A percentile compares a stretch with the other conserved stretches of the same genome.
These are phyloP conservation scores for Pavo muticus DNA, from an alignment of 2,113 vertebrate genomes.

Conservation along the genomic window DNA sequence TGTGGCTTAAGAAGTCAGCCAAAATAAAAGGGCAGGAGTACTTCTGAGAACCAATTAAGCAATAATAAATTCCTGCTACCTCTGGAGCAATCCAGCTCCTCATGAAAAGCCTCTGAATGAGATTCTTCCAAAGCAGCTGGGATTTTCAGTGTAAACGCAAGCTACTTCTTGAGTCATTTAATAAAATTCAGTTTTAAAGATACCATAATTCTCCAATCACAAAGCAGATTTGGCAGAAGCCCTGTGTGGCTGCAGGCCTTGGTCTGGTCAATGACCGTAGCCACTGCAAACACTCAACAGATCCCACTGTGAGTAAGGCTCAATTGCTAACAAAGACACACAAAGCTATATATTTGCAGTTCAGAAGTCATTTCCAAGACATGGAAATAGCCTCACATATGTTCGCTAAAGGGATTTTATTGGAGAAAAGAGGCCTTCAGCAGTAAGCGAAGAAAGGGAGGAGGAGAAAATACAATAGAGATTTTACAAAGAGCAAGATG, in stretches of 20 bases:
- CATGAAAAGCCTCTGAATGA: not conserved
- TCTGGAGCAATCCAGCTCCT: not conserved
- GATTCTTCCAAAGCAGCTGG: not conserved
- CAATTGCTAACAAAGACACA: not conserved
- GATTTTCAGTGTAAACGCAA: not conserved
- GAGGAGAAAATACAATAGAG: not conserved
- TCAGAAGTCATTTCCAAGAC: not conserved
- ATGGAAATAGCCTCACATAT: fast-evolving
- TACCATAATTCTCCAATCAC: not conserved
- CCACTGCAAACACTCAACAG: not conserved
- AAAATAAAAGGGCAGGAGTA: not conserved
- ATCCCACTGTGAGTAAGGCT: not conserved
- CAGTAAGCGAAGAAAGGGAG: not conserved
- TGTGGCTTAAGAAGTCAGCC: not conserved
- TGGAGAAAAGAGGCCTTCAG: not conserved
- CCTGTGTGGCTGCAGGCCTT: fast-evolving
- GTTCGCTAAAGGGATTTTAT: fast-evolving
- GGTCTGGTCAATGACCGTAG: too few species aligned
- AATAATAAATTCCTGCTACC: not conserved
- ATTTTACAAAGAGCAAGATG: not conserved
- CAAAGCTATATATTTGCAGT: not conserved
- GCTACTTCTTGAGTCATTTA: not conserved
- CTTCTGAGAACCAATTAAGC: not conserved
- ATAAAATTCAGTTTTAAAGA: not conserved
- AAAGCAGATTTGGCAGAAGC: not conserved